Percentiles rank a stretch among this genome's conserved stretches.
phyloP scores from a whole-genome alignment of 2,113 vertebrate genomes.

The Gobius niger region DNA sequence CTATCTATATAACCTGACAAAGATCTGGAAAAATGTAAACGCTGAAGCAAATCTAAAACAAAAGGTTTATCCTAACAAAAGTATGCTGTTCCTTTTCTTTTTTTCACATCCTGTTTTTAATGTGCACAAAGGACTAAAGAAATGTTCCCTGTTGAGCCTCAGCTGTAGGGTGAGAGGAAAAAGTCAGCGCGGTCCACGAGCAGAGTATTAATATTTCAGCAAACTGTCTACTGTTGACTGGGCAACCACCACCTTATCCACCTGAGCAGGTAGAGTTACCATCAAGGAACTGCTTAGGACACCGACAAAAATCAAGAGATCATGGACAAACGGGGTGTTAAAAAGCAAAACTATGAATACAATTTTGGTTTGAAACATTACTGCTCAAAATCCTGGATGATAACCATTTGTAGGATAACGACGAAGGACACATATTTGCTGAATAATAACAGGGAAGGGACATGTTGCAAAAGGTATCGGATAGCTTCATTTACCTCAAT shows the following conservation, averaged over 20 bases:
- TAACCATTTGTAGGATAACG: background rate
- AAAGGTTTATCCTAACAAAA: too few species aligned
- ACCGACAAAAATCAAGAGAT: slow-evolving; percentile 51
- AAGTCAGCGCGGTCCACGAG: slow-evolving; percentile 31
- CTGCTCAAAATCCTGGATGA: background rate
- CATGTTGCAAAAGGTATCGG: background rate
- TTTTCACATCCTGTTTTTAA: background rate
- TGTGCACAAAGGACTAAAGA: slow-evolving; percentile 14
- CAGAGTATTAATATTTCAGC: slow-evolving; percentile 76
- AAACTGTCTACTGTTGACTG: slow-evolving; percentile 61
- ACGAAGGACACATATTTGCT: background rate
- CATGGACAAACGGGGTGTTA: background rate
- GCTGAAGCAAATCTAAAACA: too few species aligned
- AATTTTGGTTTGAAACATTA: too few species aligned
- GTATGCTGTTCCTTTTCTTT: background rate
- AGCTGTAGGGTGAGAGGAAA: slow-evolving; percentile 23
- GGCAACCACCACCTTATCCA: slow-evolving; percentile 76
- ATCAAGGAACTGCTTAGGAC: slow-evolving; percentile 24
- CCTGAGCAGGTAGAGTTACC: slow-evolving; percentile 66
- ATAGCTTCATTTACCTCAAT: background rate
- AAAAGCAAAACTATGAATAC: background rate
- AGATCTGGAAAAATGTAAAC: too few species aligned
- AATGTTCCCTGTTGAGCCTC: slow-evolving; percentile 35
- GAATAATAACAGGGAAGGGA: background rate
- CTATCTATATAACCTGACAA: too few species aligned